Evolutionary conservation across 2,797 vertebrate species (phyloP).

Genomic region (Lepilemur ruficaudatus): DNA sequence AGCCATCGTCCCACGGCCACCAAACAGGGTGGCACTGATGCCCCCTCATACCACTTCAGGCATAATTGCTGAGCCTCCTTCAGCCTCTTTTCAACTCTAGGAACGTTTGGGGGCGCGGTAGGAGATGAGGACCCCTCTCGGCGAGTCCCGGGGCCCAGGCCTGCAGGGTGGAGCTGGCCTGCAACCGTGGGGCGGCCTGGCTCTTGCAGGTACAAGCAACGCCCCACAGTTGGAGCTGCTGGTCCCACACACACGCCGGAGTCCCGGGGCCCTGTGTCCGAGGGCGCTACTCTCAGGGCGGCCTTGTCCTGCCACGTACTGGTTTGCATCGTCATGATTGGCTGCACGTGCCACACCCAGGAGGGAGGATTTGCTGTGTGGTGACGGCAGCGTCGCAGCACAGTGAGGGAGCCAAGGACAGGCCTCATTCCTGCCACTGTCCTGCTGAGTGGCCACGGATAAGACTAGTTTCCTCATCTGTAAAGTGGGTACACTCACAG

Average conservation of each 20-base stretch:
- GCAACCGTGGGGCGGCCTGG: neutral
- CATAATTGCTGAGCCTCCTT: neutral
- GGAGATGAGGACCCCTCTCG: no score
- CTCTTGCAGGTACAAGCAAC: neutral
- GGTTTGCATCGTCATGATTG: neutral
- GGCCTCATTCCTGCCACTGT: neutral
- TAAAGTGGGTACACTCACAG: neutral
- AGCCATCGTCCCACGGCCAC: neutral
- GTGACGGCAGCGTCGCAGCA: no score
- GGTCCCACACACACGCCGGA: accelerated
- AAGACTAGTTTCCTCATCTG: neutral
- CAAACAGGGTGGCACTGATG: no score
- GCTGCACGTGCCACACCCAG: no score
- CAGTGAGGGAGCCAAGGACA: neutral
- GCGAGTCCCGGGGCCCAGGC: no score
- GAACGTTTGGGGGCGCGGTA: neutral
- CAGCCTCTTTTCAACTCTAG: neutral
- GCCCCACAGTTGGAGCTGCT: neutral
- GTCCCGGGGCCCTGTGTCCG: neutral
- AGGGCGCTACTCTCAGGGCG: neutral
- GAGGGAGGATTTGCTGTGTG: neutral
- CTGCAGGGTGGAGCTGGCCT: neutral
- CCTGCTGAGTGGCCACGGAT: neutral
- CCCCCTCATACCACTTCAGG: neutral
- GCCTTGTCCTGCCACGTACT: no score